A percentile compares a stretch with the other conserved stretches of the same genome.
Conservation (phyloP, 1,140 invertebrate genomes). For the Notospermus geniculatus region DNA sequence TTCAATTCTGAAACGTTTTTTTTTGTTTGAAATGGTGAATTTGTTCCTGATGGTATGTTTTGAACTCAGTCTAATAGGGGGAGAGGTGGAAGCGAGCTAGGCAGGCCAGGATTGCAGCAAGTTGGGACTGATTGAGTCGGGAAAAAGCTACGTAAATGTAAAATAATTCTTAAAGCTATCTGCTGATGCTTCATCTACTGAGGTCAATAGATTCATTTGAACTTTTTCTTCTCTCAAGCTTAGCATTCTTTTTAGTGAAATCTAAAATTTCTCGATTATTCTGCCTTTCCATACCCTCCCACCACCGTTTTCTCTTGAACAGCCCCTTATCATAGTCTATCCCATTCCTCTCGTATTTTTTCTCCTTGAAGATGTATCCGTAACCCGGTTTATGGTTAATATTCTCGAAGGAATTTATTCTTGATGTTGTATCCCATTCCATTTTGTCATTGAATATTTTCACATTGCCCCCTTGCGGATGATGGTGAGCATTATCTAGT, state of each 20-base stretch:
- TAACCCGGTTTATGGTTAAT: conserved; percentile 13
- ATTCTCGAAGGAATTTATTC: conserved; percentile 38
- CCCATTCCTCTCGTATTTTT: conserved; percentile 3
- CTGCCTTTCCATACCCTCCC: not conserved
- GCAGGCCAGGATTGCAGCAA: too few relatives aligned
- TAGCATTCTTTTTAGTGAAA: not conserved
- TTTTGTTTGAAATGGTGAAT: too few relatives aligned
- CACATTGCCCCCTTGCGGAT: conserved; percentile 40
- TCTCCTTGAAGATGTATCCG: conserved; percentile 7
- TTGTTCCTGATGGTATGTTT: too few relatives aligned
- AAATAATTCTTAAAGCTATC: too few relatives aligned
- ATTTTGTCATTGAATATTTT: conserved; percentile 34
- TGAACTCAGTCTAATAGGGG: too few relatives aligned
- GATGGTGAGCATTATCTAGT: conserved; percentile 24
- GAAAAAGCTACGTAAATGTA: too few relatives aligned
- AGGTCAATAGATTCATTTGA: too few relatives aligned
- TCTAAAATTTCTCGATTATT: not conserved
- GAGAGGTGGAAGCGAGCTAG: too few relatives aligned
- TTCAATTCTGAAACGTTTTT: too few relatives aligned
- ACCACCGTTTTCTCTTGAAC: conserved; percentile 3
- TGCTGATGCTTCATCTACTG: too few relatives aligned
- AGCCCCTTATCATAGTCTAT: not conserved
- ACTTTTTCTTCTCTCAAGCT: too few relatives aligned
- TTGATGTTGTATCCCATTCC: conserved; percentile 37
- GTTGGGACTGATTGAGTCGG: too few relatives aligned